Evolutionary conservation across 2,113 vertebrate species (phyloP).

Genomic region (Cryptotis parvus): DNA sequence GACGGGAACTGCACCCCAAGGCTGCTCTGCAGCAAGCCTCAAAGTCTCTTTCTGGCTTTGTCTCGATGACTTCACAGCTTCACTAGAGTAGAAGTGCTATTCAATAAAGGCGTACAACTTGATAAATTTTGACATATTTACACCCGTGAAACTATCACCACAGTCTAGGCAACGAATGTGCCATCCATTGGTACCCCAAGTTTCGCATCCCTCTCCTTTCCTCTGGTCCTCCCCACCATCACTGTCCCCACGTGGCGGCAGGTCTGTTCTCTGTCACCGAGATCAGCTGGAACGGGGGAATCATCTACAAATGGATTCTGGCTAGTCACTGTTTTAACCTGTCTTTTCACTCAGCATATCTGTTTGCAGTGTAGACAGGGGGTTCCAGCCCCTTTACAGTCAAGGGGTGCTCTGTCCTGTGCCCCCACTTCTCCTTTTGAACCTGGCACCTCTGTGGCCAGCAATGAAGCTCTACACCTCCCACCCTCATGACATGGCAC

Average conservation of each 20-base stretch:
- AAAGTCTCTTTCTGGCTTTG: not conserved
- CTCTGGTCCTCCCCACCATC: not conserved
- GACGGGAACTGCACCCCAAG: not conserved
- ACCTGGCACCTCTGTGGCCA: too few relatives aligned
- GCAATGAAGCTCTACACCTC: too few relatives aligned
- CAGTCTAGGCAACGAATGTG: not conserved
- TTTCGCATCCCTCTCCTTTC: not conserved
- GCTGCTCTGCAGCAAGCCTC: not conserved
- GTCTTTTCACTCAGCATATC: not conserved
- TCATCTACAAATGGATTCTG: not conserved
- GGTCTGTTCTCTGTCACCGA: not conserved
- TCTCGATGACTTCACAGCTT: not conserved
- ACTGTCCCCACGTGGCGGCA: not conserved
- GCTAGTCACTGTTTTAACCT: not conserved
- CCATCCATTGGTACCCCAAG: not conserved
- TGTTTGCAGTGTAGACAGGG: not conserved
- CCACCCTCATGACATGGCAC: too few relatives aligned
- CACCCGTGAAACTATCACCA: not conserved
- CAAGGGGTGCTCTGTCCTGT: not conserved
- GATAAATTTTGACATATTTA: not conserved
- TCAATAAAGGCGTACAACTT: not conserved
- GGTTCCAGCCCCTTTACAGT: not conserved
- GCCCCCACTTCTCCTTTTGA: not conserved
- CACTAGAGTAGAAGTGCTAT: not conserved
- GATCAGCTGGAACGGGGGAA: not conserved